Percentiles rank a stretch among this genome's conserved stretches.
These are phyloP conservation scores for Listrodromus nycthemerus DNA, from an alignment of 2,888 invertebrate genomes.

Conservation along the genomic window DNA sequence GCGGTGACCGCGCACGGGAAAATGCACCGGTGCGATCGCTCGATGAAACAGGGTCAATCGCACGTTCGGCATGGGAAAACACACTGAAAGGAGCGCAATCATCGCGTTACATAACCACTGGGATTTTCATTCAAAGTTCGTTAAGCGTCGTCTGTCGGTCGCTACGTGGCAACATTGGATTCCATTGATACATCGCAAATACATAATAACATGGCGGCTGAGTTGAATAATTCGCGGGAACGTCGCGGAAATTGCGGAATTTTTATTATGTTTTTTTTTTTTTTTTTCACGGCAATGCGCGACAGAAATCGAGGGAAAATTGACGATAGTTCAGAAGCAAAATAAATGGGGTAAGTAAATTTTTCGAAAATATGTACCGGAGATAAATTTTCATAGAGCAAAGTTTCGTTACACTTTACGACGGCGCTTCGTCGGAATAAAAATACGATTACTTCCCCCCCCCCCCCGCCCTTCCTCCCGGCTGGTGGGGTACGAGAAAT, in stretches of 20 bases:
- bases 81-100: slow-evolving; percentile 44
- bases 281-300: slow-evolving; percentile 55
- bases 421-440: slow-evolving; percentile 5
- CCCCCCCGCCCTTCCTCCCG: too few species aligned
- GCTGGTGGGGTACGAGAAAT: slow-evolving; percentile 18
- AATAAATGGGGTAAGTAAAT: background rate
- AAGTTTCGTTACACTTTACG: slow-evolving; percentile 11
- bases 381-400: slow-evolving; percentile 8
- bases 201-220: background rate
- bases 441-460: slow-evolving; percentile 14
- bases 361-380: slow-evolving; percentile 8
- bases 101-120: slow-evolving; percentile 51
- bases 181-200: slow-evolving; percentile 7
- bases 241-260: slow-evolving; percentile 42
- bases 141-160: slow-evolving; percentile 12
- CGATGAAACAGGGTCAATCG: slow-evolving; percentile 22
- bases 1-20: background rate
- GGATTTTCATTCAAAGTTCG: slow-evolving; percentile 61
- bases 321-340: background rate
- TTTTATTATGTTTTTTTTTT: slow-evolving; percentile 51
- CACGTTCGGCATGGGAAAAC: slow-evolving; percentile 24
- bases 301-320: slow-evolving; percentile 27
- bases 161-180: slow-evolving; percentile 12
- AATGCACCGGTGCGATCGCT: background rate
- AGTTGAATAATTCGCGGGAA: slow-evolving; percentile 25